Conservation (phyloP, 2,113 vertebrate genomes). For the Gopherus flavomarginatus region DNA sequence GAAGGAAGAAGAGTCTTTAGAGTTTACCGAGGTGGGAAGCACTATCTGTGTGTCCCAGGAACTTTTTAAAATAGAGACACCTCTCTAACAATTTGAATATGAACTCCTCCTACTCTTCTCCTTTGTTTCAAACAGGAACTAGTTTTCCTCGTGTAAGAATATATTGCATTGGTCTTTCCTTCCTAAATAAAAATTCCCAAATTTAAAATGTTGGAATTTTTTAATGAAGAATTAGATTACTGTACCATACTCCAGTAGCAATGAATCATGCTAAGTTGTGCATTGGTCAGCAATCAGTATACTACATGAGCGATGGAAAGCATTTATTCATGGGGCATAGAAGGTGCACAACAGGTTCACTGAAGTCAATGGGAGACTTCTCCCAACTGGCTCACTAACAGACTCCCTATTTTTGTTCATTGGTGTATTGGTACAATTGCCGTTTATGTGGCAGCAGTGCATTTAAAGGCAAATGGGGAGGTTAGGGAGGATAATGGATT, state of each 20-base stretch:
- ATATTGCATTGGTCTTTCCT: background rate
- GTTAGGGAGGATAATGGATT: background rate
- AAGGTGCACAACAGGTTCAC: slow-evolving; percentile 66
- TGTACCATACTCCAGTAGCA: slow-evolving; percentile 49
- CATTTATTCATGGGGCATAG: slow-evolving; percentile 42
- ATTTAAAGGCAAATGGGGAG: background rate
- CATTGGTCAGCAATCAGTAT: slow-evolving; percentile 74
- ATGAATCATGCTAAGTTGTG: slow-evolving; percentile 59
- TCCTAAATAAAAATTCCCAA: slow-evolving; percentile 54
- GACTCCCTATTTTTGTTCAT: background rate
- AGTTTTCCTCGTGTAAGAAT: background rate
- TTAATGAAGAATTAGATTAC: slow-evolving; percentile 61
- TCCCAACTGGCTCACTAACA: background rate
- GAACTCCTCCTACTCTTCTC: background rate
- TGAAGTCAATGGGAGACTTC: slow-evolving; percentile 26
- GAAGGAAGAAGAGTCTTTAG: slow-evolving; percentile 4
- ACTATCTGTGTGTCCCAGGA: background rate
- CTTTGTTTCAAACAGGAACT: background rate
- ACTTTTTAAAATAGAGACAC: background rate
- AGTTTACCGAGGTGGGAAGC: background rate
- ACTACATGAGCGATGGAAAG: slow-evolving; percentile 61
- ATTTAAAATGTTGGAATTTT: slow-evolving; percentile 46
- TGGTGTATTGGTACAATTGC: background rate
- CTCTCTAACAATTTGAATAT: background rate
- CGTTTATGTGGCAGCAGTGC: background rate